Evolutionary conservation across 1,140 invertebrate genomes (phyloP).

Genomic region (Choristoneura fumiferana): DNA sequence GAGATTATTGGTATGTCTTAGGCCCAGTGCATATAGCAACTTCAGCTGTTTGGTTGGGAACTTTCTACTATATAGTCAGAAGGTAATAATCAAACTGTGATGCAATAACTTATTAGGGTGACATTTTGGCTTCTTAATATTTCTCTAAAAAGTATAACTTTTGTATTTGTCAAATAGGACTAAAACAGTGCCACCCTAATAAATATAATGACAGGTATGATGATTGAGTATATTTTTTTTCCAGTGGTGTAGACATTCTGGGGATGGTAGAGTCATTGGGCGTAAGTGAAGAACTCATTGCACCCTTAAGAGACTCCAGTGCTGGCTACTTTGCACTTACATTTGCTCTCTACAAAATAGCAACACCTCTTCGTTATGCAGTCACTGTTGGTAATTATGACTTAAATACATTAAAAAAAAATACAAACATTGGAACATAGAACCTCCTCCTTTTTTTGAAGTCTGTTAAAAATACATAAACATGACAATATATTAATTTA

Average conservation of each 20-base stretch:
- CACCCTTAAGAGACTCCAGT: slow-evolving; percentile 85
- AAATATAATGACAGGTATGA: too few species aligned
- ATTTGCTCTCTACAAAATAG: slow-evolving; percentile 94
- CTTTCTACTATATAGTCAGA: slow-evolving; percentile 92
- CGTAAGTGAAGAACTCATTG: slow-evolving; percentile 87
- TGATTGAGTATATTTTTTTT: slow-evolving; percentile 30
- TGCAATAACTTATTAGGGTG: not conserved
- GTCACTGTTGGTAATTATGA: slow-evolving; percentile 88
- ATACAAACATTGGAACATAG: too few species aligned
- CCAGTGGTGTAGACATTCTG: slow-evolving; percentile 93
- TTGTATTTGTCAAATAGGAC: too few species aligned
- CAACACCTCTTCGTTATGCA: slow-evolving; percentile 93
- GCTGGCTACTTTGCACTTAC: slow-evolving; percentile 93
- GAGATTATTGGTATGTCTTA: slow-evolving; percentile 96
- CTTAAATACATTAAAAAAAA: too few species aligned
- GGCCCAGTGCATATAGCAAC: slow-evolving; percentile 94
- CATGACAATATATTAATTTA: too few species aligned
- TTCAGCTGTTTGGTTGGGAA: slow-evolving; percentile 90
- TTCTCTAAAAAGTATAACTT: too few species aligned
- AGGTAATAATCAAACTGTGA: slow-evolving; percentile 80
- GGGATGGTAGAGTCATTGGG: slow-evolving; percentile 86
- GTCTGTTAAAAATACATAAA: too few species aligned
- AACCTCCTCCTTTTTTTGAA: too few species aligned
- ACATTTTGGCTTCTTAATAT: too few species aligned
- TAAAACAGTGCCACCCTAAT: too few species aligned